Evolutionary conservation across 2,797 vertebrate species (phyloP).

Genomic region (Chaetophractus vellerosus): DNA sequence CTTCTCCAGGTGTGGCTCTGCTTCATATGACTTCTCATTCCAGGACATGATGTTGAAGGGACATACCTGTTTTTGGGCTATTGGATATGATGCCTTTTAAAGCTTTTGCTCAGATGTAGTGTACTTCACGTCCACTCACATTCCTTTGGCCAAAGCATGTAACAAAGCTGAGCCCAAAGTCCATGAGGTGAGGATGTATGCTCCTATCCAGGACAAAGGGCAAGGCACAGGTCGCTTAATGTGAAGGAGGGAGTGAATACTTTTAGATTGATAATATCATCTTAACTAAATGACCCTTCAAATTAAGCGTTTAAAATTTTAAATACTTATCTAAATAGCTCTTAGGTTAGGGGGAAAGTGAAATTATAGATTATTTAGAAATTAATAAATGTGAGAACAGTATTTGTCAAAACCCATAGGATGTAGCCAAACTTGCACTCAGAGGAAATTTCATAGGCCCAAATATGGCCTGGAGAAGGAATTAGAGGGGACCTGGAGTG

Average conservation of each 20-base stretch:
- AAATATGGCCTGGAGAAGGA: background rate
- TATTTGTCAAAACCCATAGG: slow-evolving; percentile 39
- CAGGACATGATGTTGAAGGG: background rate
- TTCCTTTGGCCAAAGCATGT: background rate
- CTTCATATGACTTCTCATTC: background rate
- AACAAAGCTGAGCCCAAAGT: background rate
- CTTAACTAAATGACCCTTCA: slow-evolving; percentile 8
- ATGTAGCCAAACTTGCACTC: slow-evolving; percentile 31
- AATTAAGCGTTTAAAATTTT: slow-evolving; percentile 29
- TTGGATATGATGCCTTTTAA: background rate
- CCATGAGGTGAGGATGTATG: background rate
- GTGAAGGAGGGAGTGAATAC: background rate
- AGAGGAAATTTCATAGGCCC: slow-evolving; percentile 57
- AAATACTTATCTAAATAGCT: slow-evolving; percentile 50
- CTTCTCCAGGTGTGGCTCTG: background rate
- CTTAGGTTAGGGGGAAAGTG: slow-evolving; percentile 46
- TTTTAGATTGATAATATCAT: background rate
- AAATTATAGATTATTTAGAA: slow-evolving; percentile 30
- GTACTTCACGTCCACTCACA: no score
- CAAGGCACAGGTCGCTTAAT: background rate
- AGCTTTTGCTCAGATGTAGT: background rate
- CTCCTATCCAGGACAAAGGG: background rate
- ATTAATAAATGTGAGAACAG: slow-evolving; percentile 23
- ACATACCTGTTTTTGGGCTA: background rate
- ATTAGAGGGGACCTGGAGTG: background rate